Conservation (phyloP, 2,113 vertebrate species). For the Cranoglanis bouderius region DNA sequence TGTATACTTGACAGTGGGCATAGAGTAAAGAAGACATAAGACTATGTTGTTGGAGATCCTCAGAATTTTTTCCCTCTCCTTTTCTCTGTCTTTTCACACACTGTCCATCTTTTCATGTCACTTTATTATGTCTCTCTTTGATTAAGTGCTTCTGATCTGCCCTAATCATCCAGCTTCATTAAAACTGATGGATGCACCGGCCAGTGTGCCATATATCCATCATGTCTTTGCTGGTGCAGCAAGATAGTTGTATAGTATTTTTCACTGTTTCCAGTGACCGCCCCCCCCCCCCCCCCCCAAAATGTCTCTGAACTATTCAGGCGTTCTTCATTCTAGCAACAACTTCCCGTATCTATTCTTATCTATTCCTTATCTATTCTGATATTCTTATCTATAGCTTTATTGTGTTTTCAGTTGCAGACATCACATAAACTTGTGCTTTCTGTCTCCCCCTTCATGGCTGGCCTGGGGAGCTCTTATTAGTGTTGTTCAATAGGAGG, state of each 20-base stretch:
- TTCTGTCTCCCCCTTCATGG: constrained; percentile 15
- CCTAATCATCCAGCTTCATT: constrained; percentile 66
- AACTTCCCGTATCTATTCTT: not conserved
- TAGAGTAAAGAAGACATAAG: not conserved
- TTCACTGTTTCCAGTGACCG: not conserved
- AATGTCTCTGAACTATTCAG: not conserved
- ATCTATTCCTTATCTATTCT: constrained; percentile 14
- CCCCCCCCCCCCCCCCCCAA: too few species aligned
- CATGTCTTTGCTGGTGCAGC: not conserved
- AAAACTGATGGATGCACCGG: constrained; percentile 65
- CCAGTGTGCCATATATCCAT: constrained; percentile 20
- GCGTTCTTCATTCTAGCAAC: not conserved
- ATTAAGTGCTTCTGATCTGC: constrained; percentile 56
- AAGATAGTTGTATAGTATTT: not conserved
- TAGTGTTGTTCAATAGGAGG: constrained; percentile 67
- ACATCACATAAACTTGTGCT: constrained; percentile 5
- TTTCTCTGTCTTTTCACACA: constrained; percentile 37
- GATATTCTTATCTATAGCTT: constrained; percentile 2
- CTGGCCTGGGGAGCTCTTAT: constrained; percentile 49
- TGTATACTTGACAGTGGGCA: not conserved
- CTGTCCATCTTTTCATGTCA: not conserved
- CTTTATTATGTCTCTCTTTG: constrained; percentile 38
- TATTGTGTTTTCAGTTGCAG: constrained; percentile 18
- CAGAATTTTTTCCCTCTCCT: constrained; percentile 33
- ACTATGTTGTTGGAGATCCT: not conserved